Percentiles rank a stretch among this genome's conserved stretches.
Conservation (phyloP, 2,888 invertebrate species). For the Drosophila eohydei region DNA sequence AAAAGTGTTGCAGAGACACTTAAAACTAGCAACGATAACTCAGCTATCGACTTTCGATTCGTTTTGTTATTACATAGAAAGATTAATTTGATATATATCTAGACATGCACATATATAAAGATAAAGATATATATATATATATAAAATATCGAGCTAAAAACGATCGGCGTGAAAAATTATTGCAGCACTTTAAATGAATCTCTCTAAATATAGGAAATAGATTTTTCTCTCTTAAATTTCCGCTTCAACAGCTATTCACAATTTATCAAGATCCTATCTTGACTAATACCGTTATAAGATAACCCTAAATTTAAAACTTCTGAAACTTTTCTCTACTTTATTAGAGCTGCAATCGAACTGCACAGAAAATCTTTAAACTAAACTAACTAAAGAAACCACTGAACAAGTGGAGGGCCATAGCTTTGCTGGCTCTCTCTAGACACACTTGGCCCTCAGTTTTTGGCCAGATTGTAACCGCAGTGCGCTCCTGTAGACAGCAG, state of each 20-base stretch:
- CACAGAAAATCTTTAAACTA: too few species aligned
- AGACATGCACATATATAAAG: too few species aligned
- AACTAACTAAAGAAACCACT: neutral
- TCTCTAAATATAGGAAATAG: too few species aligned
- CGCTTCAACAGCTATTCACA: too few species aligned
- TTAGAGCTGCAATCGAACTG: neutral
- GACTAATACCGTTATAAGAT: neutral
- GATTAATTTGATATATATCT: neutral
- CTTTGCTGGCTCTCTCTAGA: neutral
- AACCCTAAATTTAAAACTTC: neutral
- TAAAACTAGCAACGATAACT: neutral
- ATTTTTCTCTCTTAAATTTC: too few species aligned
- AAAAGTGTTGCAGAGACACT: conserved; percentile 4
- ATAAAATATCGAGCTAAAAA: too few species aligned
- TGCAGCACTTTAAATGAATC: too few species aligned
- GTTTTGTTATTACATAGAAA: neutral
- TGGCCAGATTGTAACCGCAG: conserved; percentile 27
- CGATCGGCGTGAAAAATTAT: too few species aligned
- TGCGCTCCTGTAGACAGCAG: conserved; percentile 33
- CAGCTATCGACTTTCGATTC: conserved; percentile 5
- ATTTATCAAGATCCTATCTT: neutral
- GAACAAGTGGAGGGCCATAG: neutral
- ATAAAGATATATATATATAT: too few species aligned
- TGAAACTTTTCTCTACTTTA: neutral
- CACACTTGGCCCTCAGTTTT: conserved; percentile 13